Evolutionary conservation across 35 echinoderm and acorn worm species (phyloP).

Genomic region (Heliocidaris erythrogramma): DNA sequence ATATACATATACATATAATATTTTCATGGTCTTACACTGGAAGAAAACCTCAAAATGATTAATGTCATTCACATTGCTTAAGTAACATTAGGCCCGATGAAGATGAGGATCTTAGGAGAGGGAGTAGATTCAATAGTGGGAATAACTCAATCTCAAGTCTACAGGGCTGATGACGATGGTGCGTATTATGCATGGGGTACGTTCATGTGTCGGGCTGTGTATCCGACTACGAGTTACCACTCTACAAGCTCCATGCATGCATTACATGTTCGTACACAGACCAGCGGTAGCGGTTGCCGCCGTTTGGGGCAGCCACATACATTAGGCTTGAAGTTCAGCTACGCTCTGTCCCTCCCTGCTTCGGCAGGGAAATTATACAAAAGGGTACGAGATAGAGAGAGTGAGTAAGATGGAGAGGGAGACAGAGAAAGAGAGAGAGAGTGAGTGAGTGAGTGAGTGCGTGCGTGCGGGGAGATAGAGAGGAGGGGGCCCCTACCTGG

Average conservation of each 20-base stretch:
- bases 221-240: not conserved
- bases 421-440: not conserved
- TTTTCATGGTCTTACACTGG: not conserved
- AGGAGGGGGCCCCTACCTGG: not conserved
- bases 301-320: not conserved
- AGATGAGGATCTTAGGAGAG: not conserved
- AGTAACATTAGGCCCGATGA: not conserved
- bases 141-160: conserved; percentile 36
- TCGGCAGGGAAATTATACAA: not conserved
- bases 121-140: not conserved
- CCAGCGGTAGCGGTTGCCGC: not conserved
- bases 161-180: not conserved
- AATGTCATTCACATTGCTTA: conserved; percentile 2
- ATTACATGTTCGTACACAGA: conserved; percentile 10
- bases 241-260: not conserved
- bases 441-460: conserved; percentile 10
- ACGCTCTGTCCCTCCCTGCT: not conserved
- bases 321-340: conserved; percentile 9
- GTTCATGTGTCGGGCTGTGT: conserved; percentile 2
- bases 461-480: conserved; percentile 9
- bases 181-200: conserved; percentile 22
- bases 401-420: conserved; percentile 38
- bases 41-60: not conserved
- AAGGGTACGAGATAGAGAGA: conserved; percentile 15
- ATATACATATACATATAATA: not conserved